A percentile compares a stretch with the other conserved stretches of the same genome.
Conservation (phyloP, 2,113 vertebrate genomes). For the Antechinus flavipes region DNA sequence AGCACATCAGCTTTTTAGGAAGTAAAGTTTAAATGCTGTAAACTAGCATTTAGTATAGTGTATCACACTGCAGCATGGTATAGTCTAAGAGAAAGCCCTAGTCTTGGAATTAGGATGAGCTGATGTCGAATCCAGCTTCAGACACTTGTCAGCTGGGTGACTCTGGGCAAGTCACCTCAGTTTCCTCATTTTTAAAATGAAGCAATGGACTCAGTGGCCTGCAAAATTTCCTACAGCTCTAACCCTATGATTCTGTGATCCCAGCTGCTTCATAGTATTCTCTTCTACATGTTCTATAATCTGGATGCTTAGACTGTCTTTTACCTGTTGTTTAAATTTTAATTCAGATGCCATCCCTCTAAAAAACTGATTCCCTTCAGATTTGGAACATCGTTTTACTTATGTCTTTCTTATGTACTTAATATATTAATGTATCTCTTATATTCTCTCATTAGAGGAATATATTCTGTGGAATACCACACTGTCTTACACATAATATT, state of each 20-base stretch:
- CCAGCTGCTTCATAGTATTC: not conserved
- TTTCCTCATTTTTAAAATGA: not conserved
- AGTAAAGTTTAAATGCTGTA: too few relatives aligned
- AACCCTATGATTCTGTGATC: not conserved
- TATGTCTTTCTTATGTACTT: not conserved
- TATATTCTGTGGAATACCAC: too few relatives aligned
- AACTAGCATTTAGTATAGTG: too few relatives aligned
- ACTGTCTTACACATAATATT: not conserved
- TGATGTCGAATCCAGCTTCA: not conserved
- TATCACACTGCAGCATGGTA: too few relatives aligned
- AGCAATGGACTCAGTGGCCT: not conserved
- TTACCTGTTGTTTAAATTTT: not conserved
- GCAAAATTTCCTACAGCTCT: not conserved
- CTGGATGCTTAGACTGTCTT: not conserved
- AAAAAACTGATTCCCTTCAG: not conserved
- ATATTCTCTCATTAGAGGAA: not conserved
- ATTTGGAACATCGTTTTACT: not conserved
- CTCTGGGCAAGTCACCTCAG: not conserved
- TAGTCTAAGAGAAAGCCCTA: too few relatives aligned
- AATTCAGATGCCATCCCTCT: not conserved
- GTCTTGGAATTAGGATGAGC: too few relatives aligned
- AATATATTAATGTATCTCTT: not conserved
- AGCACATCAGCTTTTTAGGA: not conserved
- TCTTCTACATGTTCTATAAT: not conserved
- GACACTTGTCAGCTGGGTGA: not conserved